These are phyloP conservation scores for Manacus vitellinus DNA, from an alignment of 2,113 vertebrate genomes.

Conservation along the genomic window DNA sequence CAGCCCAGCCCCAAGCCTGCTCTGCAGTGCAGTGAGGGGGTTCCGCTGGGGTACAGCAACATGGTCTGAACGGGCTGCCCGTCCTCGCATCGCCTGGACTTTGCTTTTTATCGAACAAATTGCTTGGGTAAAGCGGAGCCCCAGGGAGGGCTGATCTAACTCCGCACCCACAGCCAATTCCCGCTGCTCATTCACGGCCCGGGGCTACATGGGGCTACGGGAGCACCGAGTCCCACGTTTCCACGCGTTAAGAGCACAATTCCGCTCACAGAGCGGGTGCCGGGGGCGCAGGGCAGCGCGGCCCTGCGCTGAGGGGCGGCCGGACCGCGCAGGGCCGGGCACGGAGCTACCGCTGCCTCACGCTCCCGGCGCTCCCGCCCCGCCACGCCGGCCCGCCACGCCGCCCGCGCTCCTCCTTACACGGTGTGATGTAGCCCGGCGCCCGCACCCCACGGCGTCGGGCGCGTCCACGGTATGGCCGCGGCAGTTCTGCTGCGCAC, in stretches of 20 bases:
- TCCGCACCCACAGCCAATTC: not conserved
- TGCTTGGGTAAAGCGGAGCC: not conserved
- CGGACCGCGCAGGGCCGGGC: not conserved
- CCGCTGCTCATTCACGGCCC: not conserved
- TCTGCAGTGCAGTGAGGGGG: not conserved
- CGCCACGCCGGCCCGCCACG: not conserved
- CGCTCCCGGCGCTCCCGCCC: not conserved
- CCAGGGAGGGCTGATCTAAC: not conserved
- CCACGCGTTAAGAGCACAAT: not conserved
- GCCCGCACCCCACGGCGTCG: constrained; percentile 92
- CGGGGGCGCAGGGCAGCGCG: not conserved
- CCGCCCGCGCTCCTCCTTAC: constrained; percentile 78
- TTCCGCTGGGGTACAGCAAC: not conserved
- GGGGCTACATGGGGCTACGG: not conserved
- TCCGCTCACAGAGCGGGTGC: not conserved
- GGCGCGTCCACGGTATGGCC: constrained; percentile 86
- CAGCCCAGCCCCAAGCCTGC: not conserved
- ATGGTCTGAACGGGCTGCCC: rapidly evolving
- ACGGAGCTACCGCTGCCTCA: not conserved
- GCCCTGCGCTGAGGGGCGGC: not conserved
- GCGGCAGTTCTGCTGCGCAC: constrained; percentile 85
- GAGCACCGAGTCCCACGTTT: not conserved
- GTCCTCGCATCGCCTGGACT: not conserved
- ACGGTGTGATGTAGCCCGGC: constrained; percentile 98
- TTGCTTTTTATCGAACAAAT: not conserved